Evolutionary conservation across 2,888 invertebrate genomes (phyloP).

Genomic region (Tachina grossa): DNA sequence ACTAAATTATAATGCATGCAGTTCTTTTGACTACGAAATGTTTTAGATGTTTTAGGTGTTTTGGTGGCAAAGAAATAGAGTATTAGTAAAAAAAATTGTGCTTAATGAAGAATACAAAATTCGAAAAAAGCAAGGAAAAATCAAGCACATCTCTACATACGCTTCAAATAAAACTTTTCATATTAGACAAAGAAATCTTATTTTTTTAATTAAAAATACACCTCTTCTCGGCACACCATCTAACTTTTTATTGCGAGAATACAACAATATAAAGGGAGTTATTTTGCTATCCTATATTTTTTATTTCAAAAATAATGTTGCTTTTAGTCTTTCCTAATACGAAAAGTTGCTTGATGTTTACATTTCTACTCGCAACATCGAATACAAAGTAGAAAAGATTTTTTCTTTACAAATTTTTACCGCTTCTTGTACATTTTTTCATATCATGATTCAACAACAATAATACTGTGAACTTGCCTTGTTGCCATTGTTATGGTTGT

Average conservation of each 20-base stretch:
- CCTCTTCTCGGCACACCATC: neutral
- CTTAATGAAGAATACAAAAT: neutral
- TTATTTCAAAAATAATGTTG: neutral
- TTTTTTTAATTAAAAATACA: neutral
- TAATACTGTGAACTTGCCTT: constrained; percentile 29
- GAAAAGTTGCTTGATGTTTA: constrained; percentile 28
- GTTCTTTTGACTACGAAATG: constrained; percentile 5
- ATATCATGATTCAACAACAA: constrained; percentile 16
- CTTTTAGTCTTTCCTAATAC: neutral
- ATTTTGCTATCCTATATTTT: constrained; percentile 6
- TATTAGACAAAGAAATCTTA: too few relatives aligned
- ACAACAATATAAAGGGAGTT: neutral
- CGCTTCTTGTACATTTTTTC: constrained; percentile 1
- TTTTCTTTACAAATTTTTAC: constrained; percentile 26
- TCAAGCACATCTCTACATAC: too few relatives aligned
- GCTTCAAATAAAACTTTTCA: too few relatives aligned
- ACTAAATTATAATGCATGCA: constrained; percentile 57
- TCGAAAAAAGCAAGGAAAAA: too few relatives aligned
- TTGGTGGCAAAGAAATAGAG: constrained; percentile 6
- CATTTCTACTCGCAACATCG: constrained; percentile 21
- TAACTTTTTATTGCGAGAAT: neutral
- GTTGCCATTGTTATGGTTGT: constrained; percentile 55
- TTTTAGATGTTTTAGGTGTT: neutral
- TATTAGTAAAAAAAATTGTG: neutral
- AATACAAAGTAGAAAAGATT: constrained; percentile 48